Percentiles rank a stretch among this genome's conserved stretches.
phyloP scores from a whole-genome alignment of 2,888 invertebrate species.

The Philonicus albiceps region DNA sequence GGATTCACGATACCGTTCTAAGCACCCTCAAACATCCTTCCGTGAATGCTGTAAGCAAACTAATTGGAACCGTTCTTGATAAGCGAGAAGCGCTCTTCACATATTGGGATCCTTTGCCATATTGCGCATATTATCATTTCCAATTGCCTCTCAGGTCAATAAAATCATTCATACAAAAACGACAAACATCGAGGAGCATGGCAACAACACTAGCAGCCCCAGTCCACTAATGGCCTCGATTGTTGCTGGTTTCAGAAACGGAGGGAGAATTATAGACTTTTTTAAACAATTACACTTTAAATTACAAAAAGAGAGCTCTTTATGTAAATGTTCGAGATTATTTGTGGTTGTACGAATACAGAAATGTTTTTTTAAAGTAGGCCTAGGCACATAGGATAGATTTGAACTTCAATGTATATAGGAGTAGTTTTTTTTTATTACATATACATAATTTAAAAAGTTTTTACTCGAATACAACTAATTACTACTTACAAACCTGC shows the following conservation, averaged over 20 bases:
- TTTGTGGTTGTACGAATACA: background rate
- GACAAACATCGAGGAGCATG: slow-evolving; percentile 51
- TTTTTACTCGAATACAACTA: slow-evolving; percentile 25
- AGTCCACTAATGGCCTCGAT: slow-evolving; percentile 42
- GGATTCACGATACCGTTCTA: slow-evolving; percentile 69
- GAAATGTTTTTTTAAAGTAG: background rate
- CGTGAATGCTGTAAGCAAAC: slow-evolving; percentile 67
- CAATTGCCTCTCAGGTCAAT: slow-evolving; percentile 74
- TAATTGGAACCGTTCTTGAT: slow-evolving; percentile 75
- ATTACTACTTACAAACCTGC: background rate
- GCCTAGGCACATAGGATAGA: background rate
- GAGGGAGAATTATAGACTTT: slow-evolving; percentile 43
- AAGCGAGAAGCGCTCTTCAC: slow-evolving; percentile 82
- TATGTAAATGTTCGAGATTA: background rate
- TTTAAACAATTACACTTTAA: background rate
- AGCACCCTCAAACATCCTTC: slow-evolving; percentile 64
- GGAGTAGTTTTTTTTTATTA: background rate
- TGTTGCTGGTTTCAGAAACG: background rate
- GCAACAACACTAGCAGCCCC: slow-evolving; percentile 50
- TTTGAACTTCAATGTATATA: background rate
- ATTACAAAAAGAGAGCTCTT: background rate
- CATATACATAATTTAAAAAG: background rate
- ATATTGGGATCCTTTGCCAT: slow-evolving; percentile 86
- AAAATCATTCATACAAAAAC: slow-evolving; percentile 66
- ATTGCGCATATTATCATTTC: slow-evolving; percentile 85